A percentile compares a stretch with the other conserved stretches of the same genome.
These are phyloP conservation scores for Drosophila willistoni DNA, from an alignment of 1,140 invertebrate species.

Conservation along the genomic window DNA sequence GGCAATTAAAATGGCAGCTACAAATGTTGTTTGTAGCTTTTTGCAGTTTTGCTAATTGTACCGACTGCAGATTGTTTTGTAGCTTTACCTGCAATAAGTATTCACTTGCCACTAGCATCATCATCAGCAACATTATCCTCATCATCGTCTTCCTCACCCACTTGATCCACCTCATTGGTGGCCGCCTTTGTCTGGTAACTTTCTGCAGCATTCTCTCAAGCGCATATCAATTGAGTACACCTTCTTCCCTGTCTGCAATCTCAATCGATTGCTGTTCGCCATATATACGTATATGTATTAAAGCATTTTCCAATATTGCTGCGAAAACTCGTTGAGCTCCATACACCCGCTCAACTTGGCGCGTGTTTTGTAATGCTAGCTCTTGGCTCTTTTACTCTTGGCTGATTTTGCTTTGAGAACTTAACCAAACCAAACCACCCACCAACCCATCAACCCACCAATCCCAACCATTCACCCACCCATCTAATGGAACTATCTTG, in stretches of 20 bases:
- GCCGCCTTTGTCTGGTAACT: slow-evolving; percentile 53
- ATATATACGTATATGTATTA: slow-evolving; percentile 12
- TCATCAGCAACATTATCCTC: not conserved
- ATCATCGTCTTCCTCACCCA: not conserved
- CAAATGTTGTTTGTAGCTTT: slow-evolving; percentile 33
- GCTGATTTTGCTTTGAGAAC: slow-evolving; percentile 30
- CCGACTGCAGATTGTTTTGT: slow-evolving; percentile 34
- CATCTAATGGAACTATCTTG: not conserved
- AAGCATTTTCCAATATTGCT: slow-evolving; percentile 46
- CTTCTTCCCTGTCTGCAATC: slow-evolving; percentile 21
- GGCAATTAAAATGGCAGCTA: slow-evolving; percentile 71
- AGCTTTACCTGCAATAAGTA: slow-evolving; percentile 1
- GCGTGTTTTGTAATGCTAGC: slow-evolving; percentile 43
- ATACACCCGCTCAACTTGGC: slow-evolving; percentile 40
- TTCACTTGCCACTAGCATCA: not conserved
- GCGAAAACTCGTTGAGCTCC: slow-evolving; percentile 5
- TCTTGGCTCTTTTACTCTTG: slow-evolving; percentile 36
- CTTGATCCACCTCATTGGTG: slow-evolving; percentile 12
- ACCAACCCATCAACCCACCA: not conserved
- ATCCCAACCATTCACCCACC: not conserved
- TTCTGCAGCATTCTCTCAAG: slow-evolving; percentile 21
- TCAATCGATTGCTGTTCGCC: slow-evolving; percentile 41
- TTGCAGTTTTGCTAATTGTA: slow-evolving; percentile 48
- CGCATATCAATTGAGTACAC: slow-evolving; percentile 45
- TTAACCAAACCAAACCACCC: not conserved